Evolutionary conservation across 2,888 invertebrate species (phyloP), one percentile per base, ranked within the genome.

Genomic region (Tromatobia lineatoria): DNA sequence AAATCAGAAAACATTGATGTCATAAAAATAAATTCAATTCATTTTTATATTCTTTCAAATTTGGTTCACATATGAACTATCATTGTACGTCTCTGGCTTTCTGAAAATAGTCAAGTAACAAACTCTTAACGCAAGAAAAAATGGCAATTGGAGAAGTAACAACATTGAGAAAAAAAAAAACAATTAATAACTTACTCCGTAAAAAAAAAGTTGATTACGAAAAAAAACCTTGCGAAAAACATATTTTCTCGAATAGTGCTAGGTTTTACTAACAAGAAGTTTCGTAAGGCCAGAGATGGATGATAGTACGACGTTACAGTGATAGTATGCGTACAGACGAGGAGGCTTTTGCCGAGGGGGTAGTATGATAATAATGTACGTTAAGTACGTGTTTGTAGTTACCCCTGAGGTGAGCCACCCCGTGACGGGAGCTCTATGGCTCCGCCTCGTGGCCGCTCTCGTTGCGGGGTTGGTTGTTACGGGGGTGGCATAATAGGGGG

Each of bases 311-410:
- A 64, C 18, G 64, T 20, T 64, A 20, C n/a, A 64, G 64, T 38
- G 70, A 52, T 70, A 54, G 23, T 45, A 76, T 45, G 57, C 57
- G 42, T 67, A 29, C 59, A 66, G 57, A 76, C 61, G 66, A 50
- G 45, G 45, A 15, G 54, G 59, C n/a, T 47, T n/a, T 18, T 74
- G 23, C n/a, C 20, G 34, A 25, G 47, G 69, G 50, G 29, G 74
- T 80, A 76, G 84, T 85, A 91, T 87, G 90, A 92, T 91, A 92
- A 91, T 92, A 91, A 92, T 90, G 89, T 92, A 91, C 92, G 90
- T 91, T 93, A 93, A 93, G 91, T 92, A 93, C 92, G 93, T 93
- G 92, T 93, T 93, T 92, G 93, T 93, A 93, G 92, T 93, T 93
- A 93, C 93, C 92, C 92, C 91, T 92, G 91, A 92, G 90, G 91